Percentiles rank a stretch among this genome's conserved stretches.
Conservation (phyloP, 2,888 invertebrate genomes). For the Chrysomela aeneicollis region DNA sequence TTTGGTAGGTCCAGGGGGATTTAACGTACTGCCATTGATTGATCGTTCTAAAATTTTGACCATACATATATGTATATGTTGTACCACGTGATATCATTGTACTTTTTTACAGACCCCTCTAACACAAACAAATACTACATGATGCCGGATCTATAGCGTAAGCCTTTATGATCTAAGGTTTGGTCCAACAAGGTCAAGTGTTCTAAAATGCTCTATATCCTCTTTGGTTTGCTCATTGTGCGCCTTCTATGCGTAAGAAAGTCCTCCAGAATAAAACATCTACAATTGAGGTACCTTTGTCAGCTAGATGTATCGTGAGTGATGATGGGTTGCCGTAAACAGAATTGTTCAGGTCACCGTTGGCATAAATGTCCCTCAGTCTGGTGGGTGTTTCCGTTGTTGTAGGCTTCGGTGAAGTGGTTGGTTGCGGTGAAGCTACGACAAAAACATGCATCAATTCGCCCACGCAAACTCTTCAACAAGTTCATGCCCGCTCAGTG, state of each 20-base stretch:
- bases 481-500: neutral
- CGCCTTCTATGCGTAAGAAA: neutral
- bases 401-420: constrained; percentile 79
- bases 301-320: constrained; percentile 68
- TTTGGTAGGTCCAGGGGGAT: no score
- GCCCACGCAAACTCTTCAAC: constrained; percentile 16
- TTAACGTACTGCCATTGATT: no score
- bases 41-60: no score
- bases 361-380: constrained; percentile 60
- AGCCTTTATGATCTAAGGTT: no score
- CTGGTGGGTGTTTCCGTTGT: constrained; percentile 68
- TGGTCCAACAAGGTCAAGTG: no score
- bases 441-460: constrained; percentile 54
- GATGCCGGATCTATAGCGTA: no score
- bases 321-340: constrained; percentile 72
- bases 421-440: constrained; percentile 81
- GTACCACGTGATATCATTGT: no score
- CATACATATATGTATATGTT: no score
- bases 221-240: no score
- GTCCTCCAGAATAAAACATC: constrained; percentile 9
- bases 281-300: constrained; percentile 63
- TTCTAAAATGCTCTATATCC: no score
- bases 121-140: no score
- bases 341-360: constrained; percentile 66
- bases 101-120: no score